Conservation (phyloP, 2,888 invertebrate species). For the Dolichomitus sp. region DNA sequence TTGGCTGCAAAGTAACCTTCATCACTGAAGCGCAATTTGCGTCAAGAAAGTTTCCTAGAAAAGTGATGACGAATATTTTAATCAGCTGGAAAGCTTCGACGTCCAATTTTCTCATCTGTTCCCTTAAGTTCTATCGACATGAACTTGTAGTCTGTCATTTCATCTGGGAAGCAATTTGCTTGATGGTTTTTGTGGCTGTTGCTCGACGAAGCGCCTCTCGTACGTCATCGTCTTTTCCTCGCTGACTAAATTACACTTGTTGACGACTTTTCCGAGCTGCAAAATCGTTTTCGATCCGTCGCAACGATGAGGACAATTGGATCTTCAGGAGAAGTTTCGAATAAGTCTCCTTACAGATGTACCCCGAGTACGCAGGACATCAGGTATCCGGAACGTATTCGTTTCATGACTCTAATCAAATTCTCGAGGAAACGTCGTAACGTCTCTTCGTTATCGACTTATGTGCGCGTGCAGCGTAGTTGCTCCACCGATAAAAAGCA, state of each 20-base stretch:
- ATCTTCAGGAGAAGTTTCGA: neutral
- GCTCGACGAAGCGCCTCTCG: neutral
- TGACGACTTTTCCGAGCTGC: neutral
- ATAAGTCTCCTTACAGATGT: neutral
- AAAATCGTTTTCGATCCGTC: neutral
- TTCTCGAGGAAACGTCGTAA: constrained; percentile 20
- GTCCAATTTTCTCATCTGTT: constrained; percentile 11
- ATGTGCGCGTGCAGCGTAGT: neutral
- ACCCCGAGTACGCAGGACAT: neutral
- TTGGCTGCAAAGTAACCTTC: neutral
- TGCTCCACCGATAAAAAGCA: neutral
- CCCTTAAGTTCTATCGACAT: neutral
- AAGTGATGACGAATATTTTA: neutral
- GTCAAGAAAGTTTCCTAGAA: neutral
- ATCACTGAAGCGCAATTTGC: neutral
- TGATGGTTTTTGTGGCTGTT: constrained; percentile 23
- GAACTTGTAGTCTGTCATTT: constrained; percentile 22
- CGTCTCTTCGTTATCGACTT: constrained; percentile 29
- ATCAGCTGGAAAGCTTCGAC: constrained; percentile 13
- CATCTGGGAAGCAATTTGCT: constrained; percentile 43
- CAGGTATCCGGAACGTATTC: neutral
- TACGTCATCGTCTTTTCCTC: neutral
- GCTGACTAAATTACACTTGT: neutral
- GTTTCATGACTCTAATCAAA: constrained; percentile 22
- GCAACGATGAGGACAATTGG: neutral